Percentiles rank a stretch among this genome's conserved stretches.
phyloP scores from a whole-genome alignment of 2,113 vertebrate species.

The Atherinomorus stipes region DNA sequence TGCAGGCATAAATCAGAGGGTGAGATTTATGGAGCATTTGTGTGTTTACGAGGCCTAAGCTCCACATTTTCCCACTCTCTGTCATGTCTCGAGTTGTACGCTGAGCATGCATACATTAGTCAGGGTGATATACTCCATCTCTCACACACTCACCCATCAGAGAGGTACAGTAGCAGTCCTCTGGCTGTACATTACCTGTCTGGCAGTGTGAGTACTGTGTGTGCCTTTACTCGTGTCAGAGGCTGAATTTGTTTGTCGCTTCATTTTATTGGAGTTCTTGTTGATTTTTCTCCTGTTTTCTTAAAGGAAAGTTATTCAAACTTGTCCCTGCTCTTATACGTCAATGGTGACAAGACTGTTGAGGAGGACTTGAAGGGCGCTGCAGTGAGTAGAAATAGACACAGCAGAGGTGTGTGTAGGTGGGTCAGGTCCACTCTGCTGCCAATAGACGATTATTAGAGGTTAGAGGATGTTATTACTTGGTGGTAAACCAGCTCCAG shows the following conservation, averaged over 20 bases:
- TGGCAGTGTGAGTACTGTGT: constrained; percentile 45
- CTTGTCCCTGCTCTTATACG: constrained; percentile 20
- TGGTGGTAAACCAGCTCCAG: constrained; percentile 56
- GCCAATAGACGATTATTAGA: constrained; percentile 46
- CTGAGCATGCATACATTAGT: constrained; percentile 51
- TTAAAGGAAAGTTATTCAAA: not conserved
- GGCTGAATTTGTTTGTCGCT: constrained; percentile 22
- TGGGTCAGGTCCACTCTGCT: constrained; percentile 10
- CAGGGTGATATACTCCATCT: constrained; percentile 54
- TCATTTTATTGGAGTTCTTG: constrained; percentile 45
- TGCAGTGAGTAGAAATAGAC: not conserved
- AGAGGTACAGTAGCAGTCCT: constrained; percentile 40
- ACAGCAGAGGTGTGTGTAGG: constrained; percentile 11
- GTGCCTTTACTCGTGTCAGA: constrained; percentile 48
- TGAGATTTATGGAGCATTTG: constrained; percentile 38
- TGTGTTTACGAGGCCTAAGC: constrained; percentile 37
- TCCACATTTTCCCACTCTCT: constrained; percentile 39
- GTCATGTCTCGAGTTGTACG: constrained; percentile 41
- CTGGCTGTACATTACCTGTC: constrained; percentile 47
- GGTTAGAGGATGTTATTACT: constrained; percentile 59
- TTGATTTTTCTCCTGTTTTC: constrained; percentile 2
- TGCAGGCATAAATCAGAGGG: constrained; percentile 21
- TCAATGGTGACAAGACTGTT: constrained; percentile 1
- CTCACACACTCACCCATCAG: constrained; percentile 30
- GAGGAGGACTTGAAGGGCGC: not conserved